phyloP scores from a whole-genome alignment of 2,888 invertebrate genomes.

The Glyphotaelius pellucidus region DNA sequence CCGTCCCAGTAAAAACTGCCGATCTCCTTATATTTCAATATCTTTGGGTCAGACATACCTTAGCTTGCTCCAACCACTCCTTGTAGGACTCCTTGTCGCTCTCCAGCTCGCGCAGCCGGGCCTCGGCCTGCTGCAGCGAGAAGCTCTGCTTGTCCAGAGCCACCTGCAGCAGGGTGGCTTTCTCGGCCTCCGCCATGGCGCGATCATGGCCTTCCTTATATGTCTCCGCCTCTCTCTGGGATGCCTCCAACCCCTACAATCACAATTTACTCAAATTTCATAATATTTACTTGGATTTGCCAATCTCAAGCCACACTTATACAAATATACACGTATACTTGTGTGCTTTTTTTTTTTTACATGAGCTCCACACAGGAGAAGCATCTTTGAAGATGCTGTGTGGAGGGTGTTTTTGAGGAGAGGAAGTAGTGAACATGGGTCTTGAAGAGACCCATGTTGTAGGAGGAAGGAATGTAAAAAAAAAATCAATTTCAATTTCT shows the following conservation, averaged over 20 bases:
- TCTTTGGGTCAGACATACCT: constrained; percentile 69
- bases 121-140: constrained; percentile 73
- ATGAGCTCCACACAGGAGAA: too few species aligned
- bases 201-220: constrained; percentile 72
- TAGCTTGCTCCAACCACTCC: constrained; percentile 76
- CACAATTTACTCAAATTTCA: neutral
- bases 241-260: constrained; percentile 75
- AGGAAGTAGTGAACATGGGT: too few species aligned
- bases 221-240: constrained; percentile 78
- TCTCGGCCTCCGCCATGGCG: constrained; percentile 72
- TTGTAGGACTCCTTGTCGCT: constrained; percentile 75
- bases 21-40: too few species aligned
- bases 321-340: neutral
- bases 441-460: too few species aligned
- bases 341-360: too few species aligned
- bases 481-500: neutral
- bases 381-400: too few species aligned
- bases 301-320: neutral
- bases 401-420: too few species aligned
- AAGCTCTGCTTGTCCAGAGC: constrained; percentile 74
- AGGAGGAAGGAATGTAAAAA: too few species aligned
- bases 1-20: too few species aligned
- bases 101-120: constrained; percentile 74
- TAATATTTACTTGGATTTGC: neutral
- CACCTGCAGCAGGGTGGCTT: constrained; percentile 71